Conservation (phyloP, 1,140 invertebrate species). For the Calycopis cecrops region DNA sequence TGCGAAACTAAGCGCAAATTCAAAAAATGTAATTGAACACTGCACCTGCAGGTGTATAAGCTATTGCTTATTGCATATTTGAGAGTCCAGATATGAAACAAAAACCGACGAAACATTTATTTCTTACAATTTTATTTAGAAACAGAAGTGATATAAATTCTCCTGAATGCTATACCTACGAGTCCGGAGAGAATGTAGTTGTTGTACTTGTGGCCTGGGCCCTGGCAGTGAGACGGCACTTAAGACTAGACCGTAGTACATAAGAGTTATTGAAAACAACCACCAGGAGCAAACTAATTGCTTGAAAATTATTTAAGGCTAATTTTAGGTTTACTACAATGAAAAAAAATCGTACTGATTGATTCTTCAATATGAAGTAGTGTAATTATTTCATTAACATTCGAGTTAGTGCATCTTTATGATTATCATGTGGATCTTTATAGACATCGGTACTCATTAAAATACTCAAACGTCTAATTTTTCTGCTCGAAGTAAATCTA, state of each 20-base stretch:
- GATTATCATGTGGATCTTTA: too few species aligned
- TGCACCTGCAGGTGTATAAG: constrained; percentile 21
- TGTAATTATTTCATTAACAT: too few species aligned
- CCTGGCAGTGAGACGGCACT: constrained; percentile 27
- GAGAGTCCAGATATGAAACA: constrained; percentile 24
- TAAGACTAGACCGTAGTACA: constrained; percentile 27
- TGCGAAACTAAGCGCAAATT: too few species aligned
- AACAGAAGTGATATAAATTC: constrained; percentile 22
- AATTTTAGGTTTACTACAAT: too few species aligned
- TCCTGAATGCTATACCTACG: constrained; percentile 25
- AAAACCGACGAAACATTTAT: constrained; percentile 18
- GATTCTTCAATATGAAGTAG: too few species aligned
- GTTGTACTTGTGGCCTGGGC: constrained; percentile 27
- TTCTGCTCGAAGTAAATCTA: too few species aligned
- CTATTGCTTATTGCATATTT: constrained; percentile 9
- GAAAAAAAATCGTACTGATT: too few species aligned
- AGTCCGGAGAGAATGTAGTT: constrained; percentile 24
- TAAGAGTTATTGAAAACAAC: constrained; percentile 24
- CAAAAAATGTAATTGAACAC: too few species aligned
- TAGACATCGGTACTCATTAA: too few species aligned
- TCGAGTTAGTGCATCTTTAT: too few species aligned
- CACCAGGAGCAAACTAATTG: constrained; percentile 22
- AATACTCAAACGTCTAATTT: too few species aligned
- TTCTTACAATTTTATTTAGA: constrained; percentile 25
- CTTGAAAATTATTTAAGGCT: constrained; percentile 3